Percentiles rank a stretch among this genome's conserved stretches.
Evolutionary conservation across 1,140 invertebrate genomes (phyloP).

Genomic region (Atta cephalotes): DNA sequence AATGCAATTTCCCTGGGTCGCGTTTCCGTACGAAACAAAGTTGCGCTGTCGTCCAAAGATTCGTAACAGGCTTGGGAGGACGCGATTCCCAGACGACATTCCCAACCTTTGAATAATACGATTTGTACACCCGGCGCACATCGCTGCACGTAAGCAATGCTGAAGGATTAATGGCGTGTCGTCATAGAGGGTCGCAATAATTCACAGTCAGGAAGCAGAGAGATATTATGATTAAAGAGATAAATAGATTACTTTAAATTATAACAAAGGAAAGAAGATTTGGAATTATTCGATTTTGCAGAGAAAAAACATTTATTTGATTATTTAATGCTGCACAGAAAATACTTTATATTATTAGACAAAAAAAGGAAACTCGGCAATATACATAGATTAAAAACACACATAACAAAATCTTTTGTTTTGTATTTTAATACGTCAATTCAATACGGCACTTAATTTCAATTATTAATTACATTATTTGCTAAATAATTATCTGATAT

Average conservation of each 20-base stretch:
- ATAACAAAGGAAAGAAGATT: neutral
- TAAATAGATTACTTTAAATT: constrained; percentile 1
- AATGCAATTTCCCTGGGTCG: constrained; percentile 41
- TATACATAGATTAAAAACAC: no score
- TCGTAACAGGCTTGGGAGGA: constrained; percentile 5
- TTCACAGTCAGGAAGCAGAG: constrained; percentile 17
- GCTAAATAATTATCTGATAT: neutral
- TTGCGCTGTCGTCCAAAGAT: constrained; percentile 11
- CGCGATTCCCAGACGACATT: constrained; percentile 26
- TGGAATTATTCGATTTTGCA: neutral
- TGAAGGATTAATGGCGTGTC: constrained; percentile 54
- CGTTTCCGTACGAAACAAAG: constrained; percentile 46
- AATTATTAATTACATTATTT: constrained; percentile 11
- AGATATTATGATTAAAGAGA: neutral
- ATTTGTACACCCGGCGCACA: constrained; percentile 2
- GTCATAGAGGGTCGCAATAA: constrained; percentile 15
- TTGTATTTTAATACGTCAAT: neutral
- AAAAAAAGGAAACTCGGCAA: neutral
- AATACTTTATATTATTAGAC: neutral
- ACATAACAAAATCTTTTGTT: neutral
- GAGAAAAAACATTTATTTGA: neutral
- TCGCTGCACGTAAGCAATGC: neutral
- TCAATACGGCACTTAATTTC: neutral
- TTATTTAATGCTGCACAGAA: neutral
- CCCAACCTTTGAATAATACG: constrained; percentile 26